phyloP scores from a whole-genome alignment of 1,140 invertebrate species.

The Plodia interpunctella region DNA sequence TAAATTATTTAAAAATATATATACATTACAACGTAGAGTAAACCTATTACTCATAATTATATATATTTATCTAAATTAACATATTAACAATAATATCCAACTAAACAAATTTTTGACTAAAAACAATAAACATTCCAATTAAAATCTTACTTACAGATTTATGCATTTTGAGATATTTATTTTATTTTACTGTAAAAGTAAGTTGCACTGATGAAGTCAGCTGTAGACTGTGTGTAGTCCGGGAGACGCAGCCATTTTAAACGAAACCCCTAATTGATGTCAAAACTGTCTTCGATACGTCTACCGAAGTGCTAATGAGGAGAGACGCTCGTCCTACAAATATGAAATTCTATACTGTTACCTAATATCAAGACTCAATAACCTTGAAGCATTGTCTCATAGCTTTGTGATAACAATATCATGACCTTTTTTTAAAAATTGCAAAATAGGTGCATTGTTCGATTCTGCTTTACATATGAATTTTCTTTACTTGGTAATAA shows the following conservation, averaged over 20 bases:
- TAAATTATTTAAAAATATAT: slow-evolving; percentile 8
- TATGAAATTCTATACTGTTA: slow-evolving; percentile 23
- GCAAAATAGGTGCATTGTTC: slow-evolving; percentile 10
- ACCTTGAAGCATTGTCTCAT: neutral
- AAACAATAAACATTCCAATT: neutral
- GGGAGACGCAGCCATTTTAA: slow-evolving; percentile 45
- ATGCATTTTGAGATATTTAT: slow-evolving; percentile 46
- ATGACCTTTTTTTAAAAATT: slow-evolving; percentile 15
- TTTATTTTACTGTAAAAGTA: slow-evolving; percentile 23
- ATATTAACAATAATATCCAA: no score
- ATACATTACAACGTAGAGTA: slow-evolving; percentile 5
- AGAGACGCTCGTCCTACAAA: slow-evolving; percentile 38
- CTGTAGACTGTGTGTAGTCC: slow-evolving; percentile 41
- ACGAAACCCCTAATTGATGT: slow-evolving; percentile 45
- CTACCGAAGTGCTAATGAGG: slow-evolving; percentile 60
- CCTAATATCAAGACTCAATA: slow-evolving; percentile 16
- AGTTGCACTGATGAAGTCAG: slow-evolving; percentile 34
- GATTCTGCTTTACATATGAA: no score
- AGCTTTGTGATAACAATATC: neutral
- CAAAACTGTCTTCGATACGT: slow-evolving; percentile 42
- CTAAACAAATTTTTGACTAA: no score
- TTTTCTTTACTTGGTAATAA: no score
- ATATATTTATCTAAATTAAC: no score
- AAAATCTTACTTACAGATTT: slow-evolving; percentile 52
- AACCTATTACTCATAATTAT: neutral